Evolutionary conservation across 2,113 vertebrate genomes (phyloP).

Genomic region (Campylomormyrus numenius): DNA sequence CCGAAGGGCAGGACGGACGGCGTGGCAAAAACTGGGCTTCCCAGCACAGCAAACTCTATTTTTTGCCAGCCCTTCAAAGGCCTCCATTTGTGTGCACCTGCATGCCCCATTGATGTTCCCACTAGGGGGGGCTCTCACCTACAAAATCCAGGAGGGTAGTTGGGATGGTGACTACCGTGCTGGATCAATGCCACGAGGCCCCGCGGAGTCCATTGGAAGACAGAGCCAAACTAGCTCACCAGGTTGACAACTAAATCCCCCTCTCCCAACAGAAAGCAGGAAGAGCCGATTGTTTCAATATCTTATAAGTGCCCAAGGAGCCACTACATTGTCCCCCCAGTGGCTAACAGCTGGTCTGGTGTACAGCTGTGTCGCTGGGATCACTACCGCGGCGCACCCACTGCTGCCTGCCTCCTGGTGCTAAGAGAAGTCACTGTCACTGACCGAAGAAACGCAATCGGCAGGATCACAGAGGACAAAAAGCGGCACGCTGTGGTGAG

Average conservation of each 20-base stretch:
- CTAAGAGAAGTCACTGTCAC: neutral
- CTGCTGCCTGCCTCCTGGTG: neutral
- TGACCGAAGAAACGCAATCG: slow-evolving; percentile 6
- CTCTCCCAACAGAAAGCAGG: neutral
- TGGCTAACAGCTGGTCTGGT: slow-evolving; percentile 18
- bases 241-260: slow-evolving; percentile 19
- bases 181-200: slow-evolving; percentile 12
- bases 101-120: neutral
- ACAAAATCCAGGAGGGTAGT: slow-evolving; percentile 16
- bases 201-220: slow-evolving; percentile 17
- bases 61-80: neutral
- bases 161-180: slow-evolving; percentile 17
- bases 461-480: slow-evolving; percentile 19
- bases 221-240: slow-evolving; percentile 17
- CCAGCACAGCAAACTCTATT: neutral
- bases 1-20: neutral
- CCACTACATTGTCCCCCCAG: neutral
- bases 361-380: neutral
- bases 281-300: slow-evolving; percentile 18
- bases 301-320: slow-evolving; percentile 6
- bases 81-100: neutral
- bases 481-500: neutral
- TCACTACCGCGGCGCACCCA: neutral
- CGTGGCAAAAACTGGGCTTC: neutral
- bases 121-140: slow-evolving; percentile 13